Conservation (phyloP, 2,113 vertebrate species). For the Xenopus borealis region DNA sequence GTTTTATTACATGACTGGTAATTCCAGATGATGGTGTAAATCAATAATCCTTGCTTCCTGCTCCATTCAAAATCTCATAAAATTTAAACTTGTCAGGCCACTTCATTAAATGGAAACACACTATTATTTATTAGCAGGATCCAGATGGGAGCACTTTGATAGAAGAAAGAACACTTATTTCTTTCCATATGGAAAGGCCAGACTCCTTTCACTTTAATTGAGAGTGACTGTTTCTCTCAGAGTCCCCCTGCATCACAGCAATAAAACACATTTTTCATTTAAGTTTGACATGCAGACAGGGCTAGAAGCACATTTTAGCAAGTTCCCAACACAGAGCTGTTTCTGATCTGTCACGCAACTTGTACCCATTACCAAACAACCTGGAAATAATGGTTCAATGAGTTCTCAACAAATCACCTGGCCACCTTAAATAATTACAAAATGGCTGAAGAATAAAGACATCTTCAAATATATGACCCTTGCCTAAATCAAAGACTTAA, state of each 20-base stretch:
- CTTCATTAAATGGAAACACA: conserved; percentile 41
- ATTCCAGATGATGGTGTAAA: conserved; percentile 29
- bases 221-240: conserved; percentile 35
- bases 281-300: conserved; percentile 24
- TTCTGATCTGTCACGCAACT: conserved; percentile 7
- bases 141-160: conserved; percentile 34
- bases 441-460: too few species aligned
- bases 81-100: conserved; percentile 39
- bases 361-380: conserved; percentile 5
- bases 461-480: too few species aligned
- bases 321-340: conserved; percentile 5
- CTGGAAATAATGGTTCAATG: not conserved
- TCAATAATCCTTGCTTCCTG: conserved; percentile 32
- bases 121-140: conserved; percentile 37
- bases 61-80: conserved; percentile 35
- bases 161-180: conserved; percentile 33
- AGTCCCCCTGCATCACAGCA: conserved; percentile 28
- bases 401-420: not conserved
- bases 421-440: too few species aligned
- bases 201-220: conserved; percentile 35
- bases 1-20: conserved; percentile 18
- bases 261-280: conserved; percentile 34
- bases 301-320: conserved; percentile 10
- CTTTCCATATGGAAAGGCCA: conserved; percentile 39
- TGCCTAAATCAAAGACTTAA: too few species aligned